Conservation (phyloP, 2,797 vertebrate species). For the Pseudochromis fuscus region DNA sequence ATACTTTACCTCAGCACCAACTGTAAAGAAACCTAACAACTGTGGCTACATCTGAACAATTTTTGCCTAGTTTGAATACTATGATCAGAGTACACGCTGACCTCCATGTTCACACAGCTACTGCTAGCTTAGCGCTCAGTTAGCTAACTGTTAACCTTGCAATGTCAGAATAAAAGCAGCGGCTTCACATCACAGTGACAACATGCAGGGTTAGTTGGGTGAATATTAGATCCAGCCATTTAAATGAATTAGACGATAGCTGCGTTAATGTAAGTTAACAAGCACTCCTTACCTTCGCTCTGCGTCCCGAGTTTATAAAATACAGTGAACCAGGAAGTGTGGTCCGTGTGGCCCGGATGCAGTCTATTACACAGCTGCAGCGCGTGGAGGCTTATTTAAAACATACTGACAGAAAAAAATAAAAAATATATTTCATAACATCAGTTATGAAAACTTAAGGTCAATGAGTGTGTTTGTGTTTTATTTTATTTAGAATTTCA, state of each 20-base stretch:
- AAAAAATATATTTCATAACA: constrained; percentile 12
- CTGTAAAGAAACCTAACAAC: fast-evolving
- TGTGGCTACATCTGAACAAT: fast-evolving
- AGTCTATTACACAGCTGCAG: not conserved
- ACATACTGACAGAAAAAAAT: not conserved
- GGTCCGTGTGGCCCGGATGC: constrained; percentile 46
- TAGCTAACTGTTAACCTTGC: constrained; percentile 74
- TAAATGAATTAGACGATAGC: fast-evolving
- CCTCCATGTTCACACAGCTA: constrained; percentile 53
- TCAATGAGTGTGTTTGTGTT: not conserved
- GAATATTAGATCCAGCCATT: fast-evolving
- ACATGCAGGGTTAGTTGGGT: fast-evolving
- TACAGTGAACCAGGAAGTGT: constrained; percentile 54
- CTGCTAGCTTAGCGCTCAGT: constrained; percentile 40
- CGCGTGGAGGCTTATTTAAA: constrained; percentile 12
- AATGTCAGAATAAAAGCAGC: constrained; percentile 50
- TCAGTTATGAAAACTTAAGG: not conserved
- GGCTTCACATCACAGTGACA: not conserved
- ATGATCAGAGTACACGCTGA: constrained; percentile 38
- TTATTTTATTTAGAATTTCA: not conserved
- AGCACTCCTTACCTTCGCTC: constrained; percentile 59
- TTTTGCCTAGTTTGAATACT: not conserved
- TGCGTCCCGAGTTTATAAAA: constrained; percentile 62
- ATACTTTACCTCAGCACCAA: not conserved
- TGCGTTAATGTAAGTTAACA: not conserved